Evolutionary conservation across 2,888 invertebrate species (phyloP), one percentile per base, ranked within the genome.

Genomic region (Perdita meconis): DNA sequence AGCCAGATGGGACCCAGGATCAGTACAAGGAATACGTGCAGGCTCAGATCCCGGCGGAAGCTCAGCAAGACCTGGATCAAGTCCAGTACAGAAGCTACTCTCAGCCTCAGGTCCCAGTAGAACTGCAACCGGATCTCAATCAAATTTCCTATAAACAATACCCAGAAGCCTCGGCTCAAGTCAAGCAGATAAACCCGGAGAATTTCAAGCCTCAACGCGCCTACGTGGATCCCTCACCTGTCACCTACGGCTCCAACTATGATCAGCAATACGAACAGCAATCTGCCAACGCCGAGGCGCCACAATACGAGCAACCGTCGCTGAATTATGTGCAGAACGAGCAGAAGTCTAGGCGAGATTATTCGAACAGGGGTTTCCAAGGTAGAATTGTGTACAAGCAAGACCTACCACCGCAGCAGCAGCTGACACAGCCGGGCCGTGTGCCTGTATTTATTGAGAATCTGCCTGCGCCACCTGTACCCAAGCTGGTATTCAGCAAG

Each of bases 171-270:
- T 91, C 91, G 4, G 10, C 63, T 19, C 83, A 89, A 38, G 88
- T 89, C 22, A 91, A 88, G 56, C 88, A 91, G 55, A 74, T 91
- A 38, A 81, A 91, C 10, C 61, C 79, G 8, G 81, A 89, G 5
- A 82, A 82, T 57, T 90, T 89, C 69, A 84, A 87, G 36, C 85
- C 89, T 0, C 89, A 90, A 42, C 80, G 74, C 16, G 85, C 90
- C 2, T 90, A 91, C 71, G 87, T 89, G 5, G 90, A 92, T 51
- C 91, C 89, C 0, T 66, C 88, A 0, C 88, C 89, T 0, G 89
- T 89, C 73, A 68, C 90, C 8, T 90, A 92, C 56, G 76, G 81
- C 16, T 66, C 82, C 0, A 74, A 70, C 16, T 13, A 44, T 5
- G 60, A 16, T 0, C 64, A 68, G 5, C 74, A 75, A 13, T 56